These are phyloP conservation scores for Sarcophilus harrisii DNA, from an alignment of 2,797 vertebrate genomes.

Conservation along the genomic window DNA sequence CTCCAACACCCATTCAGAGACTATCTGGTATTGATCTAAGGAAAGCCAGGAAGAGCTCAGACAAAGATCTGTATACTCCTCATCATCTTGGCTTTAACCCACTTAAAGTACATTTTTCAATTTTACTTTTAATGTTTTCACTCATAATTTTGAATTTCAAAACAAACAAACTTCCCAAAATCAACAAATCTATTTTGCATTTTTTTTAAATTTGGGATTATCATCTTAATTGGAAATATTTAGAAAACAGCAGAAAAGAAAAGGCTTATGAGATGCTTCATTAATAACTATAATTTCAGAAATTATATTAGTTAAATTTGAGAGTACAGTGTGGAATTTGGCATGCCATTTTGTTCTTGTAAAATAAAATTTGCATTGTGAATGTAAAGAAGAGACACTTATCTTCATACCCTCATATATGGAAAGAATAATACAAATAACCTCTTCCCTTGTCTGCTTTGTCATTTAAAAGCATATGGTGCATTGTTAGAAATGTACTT, in stretches of 20 bases:
- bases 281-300: background rate
- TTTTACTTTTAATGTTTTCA: background rate
- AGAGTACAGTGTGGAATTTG: background rate
- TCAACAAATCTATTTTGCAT: background rate
- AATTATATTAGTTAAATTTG: background rate
- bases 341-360: background rate
- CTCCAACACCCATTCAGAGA: too few species aligned
- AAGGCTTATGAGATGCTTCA: background rate
- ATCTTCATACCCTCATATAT: constrained; percentile 5
- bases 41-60: too few species aligned
- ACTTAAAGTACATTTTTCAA: background rate
- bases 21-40: too few species aligned
- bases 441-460: background rate
- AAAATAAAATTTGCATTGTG: background rate
- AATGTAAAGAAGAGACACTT: background rate
- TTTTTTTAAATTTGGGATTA: background rate
- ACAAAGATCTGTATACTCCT: too few species aligned
- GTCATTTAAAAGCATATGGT: constrained; percentile 8
- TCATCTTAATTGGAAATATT: background rate
- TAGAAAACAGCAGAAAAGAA: background rate
- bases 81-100: too few species aligned
- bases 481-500: background rate
- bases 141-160: background rate
- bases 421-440: background rate
- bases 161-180: background rate